These are phyloP conservation scores for Colostygia pectinataria DNA, from an alignment of 2,888 invertebrate species.

Conservation along the genomic window DNA sequence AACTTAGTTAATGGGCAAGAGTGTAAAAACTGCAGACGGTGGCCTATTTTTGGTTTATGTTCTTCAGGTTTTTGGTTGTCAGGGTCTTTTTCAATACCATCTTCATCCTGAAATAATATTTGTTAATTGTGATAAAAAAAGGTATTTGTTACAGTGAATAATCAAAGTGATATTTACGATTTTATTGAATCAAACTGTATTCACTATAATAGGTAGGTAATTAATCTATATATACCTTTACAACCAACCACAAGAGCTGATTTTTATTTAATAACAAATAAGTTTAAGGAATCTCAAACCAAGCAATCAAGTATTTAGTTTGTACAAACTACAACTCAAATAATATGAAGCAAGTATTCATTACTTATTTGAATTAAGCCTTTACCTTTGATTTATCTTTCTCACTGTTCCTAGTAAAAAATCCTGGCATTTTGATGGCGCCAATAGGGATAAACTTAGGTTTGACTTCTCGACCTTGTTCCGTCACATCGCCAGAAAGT, in stretches of 20 bases:
- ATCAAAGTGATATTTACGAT: no score
- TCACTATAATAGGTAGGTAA: no score
- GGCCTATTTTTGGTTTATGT: conserved; percentile 58
- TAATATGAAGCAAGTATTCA: no score
- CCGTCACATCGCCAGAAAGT: conserved; percentile 79
- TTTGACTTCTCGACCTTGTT: conserved; percentile 88
- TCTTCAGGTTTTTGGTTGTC: conserved; percentile 69
- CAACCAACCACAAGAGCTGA: no score
- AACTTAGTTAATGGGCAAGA: conserved; percentile 69
- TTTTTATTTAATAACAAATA: no score
- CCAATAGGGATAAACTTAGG: conserved; percentile 93
- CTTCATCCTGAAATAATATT: conserved; percentile 59
- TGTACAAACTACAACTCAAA: no score
- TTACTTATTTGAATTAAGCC: no score
- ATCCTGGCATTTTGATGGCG: conserved; percentile 94
- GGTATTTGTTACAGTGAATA: no score
- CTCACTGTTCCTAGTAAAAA: conserved; percentile 90
- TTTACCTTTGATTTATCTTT: conserved; percentile 86
- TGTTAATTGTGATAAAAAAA: background rate
- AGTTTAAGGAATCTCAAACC: no score
- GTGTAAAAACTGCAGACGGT: conserved; percentile 67
- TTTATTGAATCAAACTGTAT: no score
- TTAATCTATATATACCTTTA: no score
- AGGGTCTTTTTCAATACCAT: conserved; percentile 66
- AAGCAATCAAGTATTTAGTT: no score